Evolutionary conservation across 35 echinoderm and acorn worm species (phyloP), one percentile per base, ranked within the genome.

Genomic region (Anneissia japonica): DNA sequence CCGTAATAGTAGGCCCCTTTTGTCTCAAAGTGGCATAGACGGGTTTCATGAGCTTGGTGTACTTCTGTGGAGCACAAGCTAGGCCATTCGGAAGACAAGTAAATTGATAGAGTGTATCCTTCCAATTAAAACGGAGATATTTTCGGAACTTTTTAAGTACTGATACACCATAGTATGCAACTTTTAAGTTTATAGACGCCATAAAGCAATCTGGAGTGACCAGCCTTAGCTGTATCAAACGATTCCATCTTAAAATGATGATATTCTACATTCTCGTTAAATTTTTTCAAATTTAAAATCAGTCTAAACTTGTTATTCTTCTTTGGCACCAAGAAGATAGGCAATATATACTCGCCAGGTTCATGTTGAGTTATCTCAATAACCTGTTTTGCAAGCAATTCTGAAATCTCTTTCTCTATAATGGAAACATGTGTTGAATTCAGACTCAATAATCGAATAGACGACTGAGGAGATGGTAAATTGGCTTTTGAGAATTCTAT

Each of bases 171-270:
- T 93, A 94, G 74, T 87, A 94, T 9, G 92, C 93, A n/a, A n/a
- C n/a, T n/a, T n/a, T n/a, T n/a, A n/a, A n/a, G n/a, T n/a, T n/a
- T n/a, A n/a, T n/a, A n/a, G 93, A 88, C 28, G 85, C 93, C 89
- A 94, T 94, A 72, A 46, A 88, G 73, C 85, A 91, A 30, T 79
- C 33, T 32, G 79, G 84, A 30, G 84, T 43, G 64, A 94, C 73
- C 84, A 91, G 37, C 37, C 45, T 74, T 74, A 46, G 43, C 89
- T 77, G 89, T 38, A 1, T 85, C 36, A 77, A 94, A 88, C 79
- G 45, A 31, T 77, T 91, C 88, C 88, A 89, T 90, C 55, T 90
- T 94, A 40, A 94, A 94, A 90, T 94, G 88, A 31, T 87, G 84
- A 39, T 86, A 94, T 77, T 85, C 35, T 30, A 94, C 74, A 84